A percentile compares a stretch with the other conserved stretches of the same genome.
These are phyloP conservation scores for Acanthoscelides obtectus DNA, from an alignment of 2,888 invertebrate genomes.

Conservation along the genomic window DNA sequence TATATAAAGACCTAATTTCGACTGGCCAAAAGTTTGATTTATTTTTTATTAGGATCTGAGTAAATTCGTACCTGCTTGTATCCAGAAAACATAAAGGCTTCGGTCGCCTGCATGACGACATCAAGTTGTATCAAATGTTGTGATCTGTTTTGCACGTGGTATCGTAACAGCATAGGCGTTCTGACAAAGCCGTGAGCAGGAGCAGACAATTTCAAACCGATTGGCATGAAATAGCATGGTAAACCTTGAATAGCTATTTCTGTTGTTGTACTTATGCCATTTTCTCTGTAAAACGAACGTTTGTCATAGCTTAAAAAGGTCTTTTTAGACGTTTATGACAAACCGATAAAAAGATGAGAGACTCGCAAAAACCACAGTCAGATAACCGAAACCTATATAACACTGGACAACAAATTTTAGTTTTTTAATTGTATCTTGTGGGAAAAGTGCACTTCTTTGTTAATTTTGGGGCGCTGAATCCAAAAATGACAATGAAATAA, in stretches of 20 bases:
- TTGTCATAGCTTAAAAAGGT: too few relatives aligned
- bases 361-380: too few relatives aligned
- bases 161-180: constrained; percentile 65
- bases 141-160: constrained; percentile 69
- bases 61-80: constrained; percentile 69
- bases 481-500: too few relatives aligned
- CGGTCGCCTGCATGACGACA: constrained; percentile 74
- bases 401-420: too few relatives aligned
- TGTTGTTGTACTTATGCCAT: constrained; percentile 34
- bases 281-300: constrained; percentile 34
- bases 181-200: constrained; percentile 75
- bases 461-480: too few relatives aligned
- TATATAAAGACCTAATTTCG: too few relatives aligned
- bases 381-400: too few relatives aligned
- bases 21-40: not conserved
- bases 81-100: constrained; percentile 93
- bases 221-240: constrained; percentile 58
- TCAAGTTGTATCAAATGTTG: constrained; percentile 66
- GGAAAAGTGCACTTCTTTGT: too few relatives aligned
- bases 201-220: constrained; percentile 56
- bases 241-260: constrained; percentile 42
- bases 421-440: too few relatives aligned
- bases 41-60: not conserved
- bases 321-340: too few relatives aligned
- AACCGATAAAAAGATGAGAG: too few relatives aligned